Conservation (phyloP, 2,888 invertebrate species). For the Eristalis arbustorum region DNA sequence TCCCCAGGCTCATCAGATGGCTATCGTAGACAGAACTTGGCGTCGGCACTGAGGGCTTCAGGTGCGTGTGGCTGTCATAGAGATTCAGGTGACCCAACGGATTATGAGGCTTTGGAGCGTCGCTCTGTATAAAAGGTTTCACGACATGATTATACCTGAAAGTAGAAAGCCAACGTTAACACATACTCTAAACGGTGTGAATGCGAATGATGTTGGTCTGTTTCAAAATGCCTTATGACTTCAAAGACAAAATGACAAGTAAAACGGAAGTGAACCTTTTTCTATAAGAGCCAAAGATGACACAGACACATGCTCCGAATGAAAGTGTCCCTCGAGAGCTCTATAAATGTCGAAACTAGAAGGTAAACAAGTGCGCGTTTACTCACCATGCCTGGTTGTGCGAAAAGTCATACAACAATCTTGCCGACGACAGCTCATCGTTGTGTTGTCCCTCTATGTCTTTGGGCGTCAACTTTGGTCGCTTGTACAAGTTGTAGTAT, state of each 20-base stretch:
- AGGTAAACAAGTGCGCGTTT: not conserved
- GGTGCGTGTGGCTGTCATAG: constrained; percentile 83
- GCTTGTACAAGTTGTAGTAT: constrained; percentile 82
- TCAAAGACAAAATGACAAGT: not conserved
- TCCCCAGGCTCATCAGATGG: constrained; percentile 74
- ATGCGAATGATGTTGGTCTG: not conserved
- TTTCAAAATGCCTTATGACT: constrained; percentile 2
- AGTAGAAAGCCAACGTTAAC: not conserved
- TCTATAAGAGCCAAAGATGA: constrained; percentile 73
- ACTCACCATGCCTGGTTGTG: constrained; percentile 91
- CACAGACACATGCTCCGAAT: constrained; percentile 61
- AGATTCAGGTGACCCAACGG: constrained; percentile 81
- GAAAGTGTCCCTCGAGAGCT: constrained; percentile 72
- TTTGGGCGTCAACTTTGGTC: constrained; percentile 89
- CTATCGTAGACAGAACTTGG: constrained; percentile 77
- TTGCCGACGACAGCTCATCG: constrained; percentile 90
- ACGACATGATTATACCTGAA: constrained; percentile 93
- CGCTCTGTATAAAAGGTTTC: constrained; percentile 89
- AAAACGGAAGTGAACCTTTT: constrained; percentile 10
- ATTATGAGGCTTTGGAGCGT: constrained; percentile 80
- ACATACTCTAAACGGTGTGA: not conserved
- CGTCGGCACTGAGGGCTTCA: constrained; percentile 80
- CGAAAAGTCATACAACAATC: constrained; percentile 92
- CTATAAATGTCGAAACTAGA: constrained; percentile 17
- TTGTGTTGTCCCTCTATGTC: constrained; percentile 89